These are phyloP conservation scores for Leucophenga montana DNA, from an alignment of 2,888 invertebrate species.

Conservation along the genomic window DNA sequence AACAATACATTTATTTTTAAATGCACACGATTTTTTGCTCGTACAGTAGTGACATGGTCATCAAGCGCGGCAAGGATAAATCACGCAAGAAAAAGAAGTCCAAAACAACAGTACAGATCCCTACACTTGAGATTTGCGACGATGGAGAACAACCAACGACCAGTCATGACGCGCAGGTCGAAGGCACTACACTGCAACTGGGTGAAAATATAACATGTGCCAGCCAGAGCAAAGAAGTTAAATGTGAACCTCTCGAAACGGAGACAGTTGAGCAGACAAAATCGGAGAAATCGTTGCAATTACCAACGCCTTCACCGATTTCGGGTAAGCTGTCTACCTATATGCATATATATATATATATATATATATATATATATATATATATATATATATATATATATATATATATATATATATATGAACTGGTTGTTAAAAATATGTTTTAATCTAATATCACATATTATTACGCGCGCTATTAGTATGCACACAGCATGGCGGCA, in stretches of 20 bases:
- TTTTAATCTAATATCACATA: neutral
- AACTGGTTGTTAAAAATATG: conserved; percentile 24
- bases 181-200: conserved; percentile 43
- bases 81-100: conserved; percentile 69
- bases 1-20: no score
- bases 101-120: conserved; percentile 49
- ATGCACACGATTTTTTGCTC: neutral
- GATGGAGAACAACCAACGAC: conserved; percentile 45
- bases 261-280: conserved; percentile 54
- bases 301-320: conserved; percentile 55
- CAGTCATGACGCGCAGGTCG: conserved; percentile 19
- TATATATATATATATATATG: no score
- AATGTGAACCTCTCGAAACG: conserved; percentile 49
- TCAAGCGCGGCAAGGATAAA: conserved; percentile 70
- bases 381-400: no score
- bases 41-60: conserved; percentile 60
- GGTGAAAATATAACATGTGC: conserved; percentile 35
- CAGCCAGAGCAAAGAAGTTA: conserved; percentile 49
- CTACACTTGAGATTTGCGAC: conserved; percentile 39
- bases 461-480: neutral
- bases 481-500: conserved; percentile 45
- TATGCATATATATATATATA: no score
- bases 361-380: no score
- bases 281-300: conserved; percentile 56
- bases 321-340: no score